A percentile compares a stretch with the other conserved stretches of the same genome.
phyloP scores from a whole-genome alignment of 2,797 vertebrate genomes.

The Sebastes hopkinsi region DNA sequence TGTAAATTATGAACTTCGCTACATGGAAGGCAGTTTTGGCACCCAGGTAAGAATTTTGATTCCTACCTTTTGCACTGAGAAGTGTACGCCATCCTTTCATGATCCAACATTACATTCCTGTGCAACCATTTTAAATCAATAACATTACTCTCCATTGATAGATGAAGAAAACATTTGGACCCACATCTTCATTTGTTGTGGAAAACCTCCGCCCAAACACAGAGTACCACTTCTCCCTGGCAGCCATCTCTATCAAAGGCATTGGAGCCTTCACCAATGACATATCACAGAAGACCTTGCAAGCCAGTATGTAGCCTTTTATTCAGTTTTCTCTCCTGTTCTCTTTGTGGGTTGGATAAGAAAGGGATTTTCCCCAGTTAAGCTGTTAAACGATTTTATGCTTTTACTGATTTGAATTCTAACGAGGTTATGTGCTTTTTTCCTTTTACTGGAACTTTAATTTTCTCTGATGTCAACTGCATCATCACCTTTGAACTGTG shows the following conservation, averaged over 20 bases:
- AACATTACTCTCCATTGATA: constrained; percentile 63
- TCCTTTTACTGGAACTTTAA: constrained; percentile 8
- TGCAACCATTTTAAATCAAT: not conserved
- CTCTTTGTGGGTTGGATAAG: constrained; percentile 53
- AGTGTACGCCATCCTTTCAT: not conserved
- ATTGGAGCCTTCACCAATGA: constrained; percentile 96
- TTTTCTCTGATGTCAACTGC: constrained; percentile 24
- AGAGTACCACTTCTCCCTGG: constrained; percentile 94
- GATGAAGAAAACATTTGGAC: constrained; percentile 91
- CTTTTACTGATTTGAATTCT: constrained; percentile 19
- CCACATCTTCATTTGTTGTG: constrained; percentile 88
- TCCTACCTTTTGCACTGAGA: not conserved
- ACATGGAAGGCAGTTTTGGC: constrained; percentile 85
- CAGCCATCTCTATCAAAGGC: constrained; percentile 93
- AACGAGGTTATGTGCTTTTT: constrained; percentile 17
- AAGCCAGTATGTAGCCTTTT: constrained; percentile 95
- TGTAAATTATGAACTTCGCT: constrained; percentile 92
- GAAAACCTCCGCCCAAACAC: constrained; percentile 94
- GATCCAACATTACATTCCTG: not conserved
- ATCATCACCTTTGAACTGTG: constrained; percentile 49
- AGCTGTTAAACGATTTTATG: constrained; percentile 10
- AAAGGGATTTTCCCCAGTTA: constrained; percentile 28
- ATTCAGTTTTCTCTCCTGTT: constrained; percentile 50
- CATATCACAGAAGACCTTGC: constrained; percentile 93
- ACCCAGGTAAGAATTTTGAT: constrained; percentile 81